Percentiles rank a stretch among this genome's conserved stretches.
phyloP scores from a whole-genome alignment of 2,797 vertebrate genomes.

The Poecile montanus region DNA sequence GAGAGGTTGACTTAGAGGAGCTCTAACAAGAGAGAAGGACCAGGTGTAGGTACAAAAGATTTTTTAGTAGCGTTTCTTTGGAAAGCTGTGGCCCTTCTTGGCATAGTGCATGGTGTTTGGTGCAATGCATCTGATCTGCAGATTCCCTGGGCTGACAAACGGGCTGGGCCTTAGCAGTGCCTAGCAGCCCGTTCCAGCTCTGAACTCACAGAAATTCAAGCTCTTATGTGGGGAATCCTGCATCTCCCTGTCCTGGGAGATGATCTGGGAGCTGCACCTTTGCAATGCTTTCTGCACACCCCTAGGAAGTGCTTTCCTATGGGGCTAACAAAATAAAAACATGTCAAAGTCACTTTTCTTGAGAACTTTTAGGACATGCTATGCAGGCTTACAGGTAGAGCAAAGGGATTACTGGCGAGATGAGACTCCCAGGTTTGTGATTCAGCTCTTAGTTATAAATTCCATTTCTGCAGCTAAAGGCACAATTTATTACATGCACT shows the following conservation, averaged over 20 bases:
- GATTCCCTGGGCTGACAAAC: neutral
- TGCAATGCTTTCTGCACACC: neutral
- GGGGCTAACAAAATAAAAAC: neutral
- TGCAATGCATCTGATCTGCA: accelerated
- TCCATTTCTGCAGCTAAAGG: neutral
- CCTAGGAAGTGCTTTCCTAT: neutral
- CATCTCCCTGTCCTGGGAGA: neutral
- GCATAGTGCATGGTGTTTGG: accelerated
- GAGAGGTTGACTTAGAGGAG: neutral
- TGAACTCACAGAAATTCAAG: neutral
- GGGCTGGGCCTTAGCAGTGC: neutral
- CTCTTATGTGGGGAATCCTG: accelerated
- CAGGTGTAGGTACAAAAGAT: neutral
- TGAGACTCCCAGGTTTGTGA: neutral
- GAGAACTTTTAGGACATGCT: neutral
- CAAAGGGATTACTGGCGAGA: neutral
- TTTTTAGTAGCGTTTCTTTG: neutral
- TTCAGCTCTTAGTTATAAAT: neutral
- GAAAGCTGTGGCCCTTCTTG: accelerated
- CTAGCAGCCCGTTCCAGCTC: neutral
- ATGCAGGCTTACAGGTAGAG: neutral
- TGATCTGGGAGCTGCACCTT: neutral
- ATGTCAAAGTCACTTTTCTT: accelerated
- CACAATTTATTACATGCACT: neutral
- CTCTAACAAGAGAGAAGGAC: neutral